phyloP scores from a whole-genome alignment of 2,888 invertebrate species.

The Hemistola chrysoprasaria region DNA sequence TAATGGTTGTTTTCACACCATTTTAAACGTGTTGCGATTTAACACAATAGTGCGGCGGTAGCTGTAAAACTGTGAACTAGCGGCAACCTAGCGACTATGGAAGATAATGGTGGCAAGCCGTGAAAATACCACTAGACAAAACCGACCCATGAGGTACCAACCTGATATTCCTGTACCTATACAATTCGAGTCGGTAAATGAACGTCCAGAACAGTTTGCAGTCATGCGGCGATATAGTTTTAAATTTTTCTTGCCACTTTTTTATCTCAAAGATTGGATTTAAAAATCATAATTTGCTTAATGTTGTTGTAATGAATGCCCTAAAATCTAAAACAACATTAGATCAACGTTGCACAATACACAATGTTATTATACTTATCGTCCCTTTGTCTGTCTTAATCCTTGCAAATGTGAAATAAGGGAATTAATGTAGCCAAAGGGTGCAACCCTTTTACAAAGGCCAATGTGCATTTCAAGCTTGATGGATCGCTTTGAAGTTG shows the following conservation, averaged over 20 bases:
- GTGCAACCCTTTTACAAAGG: conserved; percentile 30
- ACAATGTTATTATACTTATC: conserved; percentile 41
- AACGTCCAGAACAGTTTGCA: no score
- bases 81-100: conserved; percentile 1
- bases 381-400: conserved; percentile 44
- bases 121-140: no score
- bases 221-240: no score
- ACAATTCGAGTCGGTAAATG: no score
- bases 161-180: no score
- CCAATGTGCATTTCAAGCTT: conserved; percentile 40
- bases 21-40: conserved; percentile 8
- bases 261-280: no score
- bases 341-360: conserved; percentile 18
- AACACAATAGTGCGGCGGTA: conserved; percentile 6
- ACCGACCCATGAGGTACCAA: no score
- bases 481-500: conserved; percentile 38
- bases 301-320: no score
- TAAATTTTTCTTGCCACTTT: no score
- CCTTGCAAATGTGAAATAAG: conserved; percentile 60
- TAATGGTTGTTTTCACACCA: conserved; percentile 31
- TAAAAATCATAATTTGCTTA: no score
- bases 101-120: neutral
- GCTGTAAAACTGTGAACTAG: conserved; percentile 5
- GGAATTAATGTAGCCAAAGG: conserved; percentile 65
- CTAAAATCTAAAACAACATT: no score